Evolutionary conservation across 2,797 vertebrate genomes (phyloP).

Genomic region (Potorous gilbertii): DNA sequence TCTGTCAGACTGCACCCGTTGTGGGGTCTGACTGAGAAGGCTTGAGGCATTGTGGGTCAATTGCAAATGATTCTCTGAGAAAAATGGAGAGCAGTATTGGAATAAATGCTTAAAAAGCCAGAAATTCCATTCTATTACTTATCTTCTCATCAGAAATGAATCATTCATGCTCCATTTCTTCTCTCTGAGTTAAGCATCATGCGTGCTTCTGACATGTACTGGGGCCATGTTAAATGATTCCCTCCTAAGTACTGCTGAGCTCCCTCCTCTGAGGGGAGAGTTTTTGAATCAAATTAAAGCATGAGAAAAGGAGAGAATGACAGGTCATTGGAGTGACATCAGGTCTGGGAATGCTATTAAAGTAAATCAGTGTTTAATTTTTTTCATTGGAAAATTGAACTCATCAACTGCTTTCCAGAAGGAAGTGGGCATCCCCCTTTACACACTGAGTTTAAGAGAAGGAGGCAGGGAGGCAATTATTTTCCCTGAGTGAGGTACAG

Average conservation of each 20-base stretch:
- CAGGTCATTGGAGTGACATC: rapidly evolving
- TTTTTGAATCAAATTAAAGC: background rate
- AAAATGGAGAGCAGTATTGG: background rate
- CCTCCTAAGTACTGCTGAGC: rapidly evolving
- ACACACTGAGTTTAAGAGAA: background rate
- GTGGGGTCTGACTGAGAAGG: no score
- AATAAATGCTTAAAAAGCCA: background rate
- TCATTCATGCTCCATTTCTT: rapidly evolving
- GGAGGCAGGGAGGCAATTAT: background rate
- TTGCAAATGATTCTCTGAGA: background rate
- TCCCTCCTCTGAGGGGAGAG: background rate
- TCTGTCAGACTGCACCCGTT: background rate
- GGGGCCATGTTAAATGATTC: no score
- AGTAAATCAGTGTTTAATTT: background rate
- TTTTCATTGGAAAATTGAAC: background rate
- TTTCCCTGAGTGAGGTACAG: no score
- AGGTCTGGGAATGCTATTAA: rapidly evolving
- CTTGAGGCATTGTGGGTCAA: rapidly evolving
- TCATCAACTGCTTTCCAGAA: background rate
- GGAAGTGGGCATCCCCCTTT: rapidly evolving
- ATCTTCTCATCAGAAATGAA: rapidly evolving
- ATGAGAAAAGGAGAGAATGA: background rate
- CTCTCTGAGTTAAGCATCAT: rapidly evolving
- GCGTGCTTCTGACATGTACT: rapidly evolving
- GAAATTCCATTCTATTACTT: background rate